phyloP scores from a whole-genome alignment of 2,797 vertebrate species.

The Sebastes oblongus region DNA sequence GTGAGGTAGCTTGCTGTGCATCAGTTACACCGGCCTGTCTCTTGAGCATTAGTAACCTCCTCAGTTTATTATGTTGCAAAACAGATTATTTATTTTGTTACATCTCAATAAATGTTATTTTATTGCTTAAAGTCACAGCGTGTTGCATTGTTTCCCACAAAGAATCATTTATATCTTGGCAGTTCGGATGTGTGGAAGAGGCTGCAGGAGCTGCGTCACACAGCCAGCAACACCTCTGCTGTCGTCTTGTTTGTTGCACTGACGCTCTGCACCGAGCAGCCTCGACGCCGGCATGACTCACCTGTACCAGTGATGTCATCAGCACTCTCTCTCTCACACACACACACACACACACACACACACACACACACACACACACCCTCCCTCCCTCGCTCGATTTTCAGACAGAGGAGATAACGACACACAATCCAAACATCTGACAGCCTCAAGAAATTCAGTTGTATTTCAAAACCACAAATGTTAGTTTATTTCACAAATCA shows the following conservation, averaged over 20 bases:
- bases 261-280: conserved; percentile 44
- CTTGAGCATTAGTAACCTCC: conserved; percentile 80
- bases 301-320: conserved; percentile 64
- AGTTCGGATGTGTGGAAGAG: conserved; percentile 33
- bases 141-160: conserved; percentile 25
- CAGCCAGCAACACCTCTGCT: conserved; percentile 62
- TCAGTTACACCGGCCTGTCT: conserved; percentile 56
- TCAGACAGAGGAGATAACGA: conserved; percentile 17
- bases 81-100: conserved; percentile 99
- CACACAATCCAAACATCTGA: not conserved
- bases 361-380: not conserved
- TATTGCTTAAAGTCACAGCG: conserved; percentile 67
- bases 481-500: not conserved
- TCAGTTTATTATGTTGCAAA: conserved; percentile 88
- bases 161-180: conserved; percentile 27
- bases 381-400: not conserved
- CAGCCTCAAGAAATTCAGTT: not conserved
- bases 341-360: conserved; percentile 17
- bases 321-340: conserved; percentile 16
- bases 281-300: conserved; percentile 70
- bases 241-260: conserved; percentile 60
- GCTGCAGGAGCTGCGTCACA: conserved; percentile 56
- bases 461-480: not conserved
- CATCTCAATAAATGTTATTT: conserved; percentile 94
- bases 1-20: conserved; percentile 60